Percentiles rank a stretch among this genome's conserved stretches.
Conservation (phyloP, 2,113 vertebrate genomes). For the Engraulis encrasicolus region DNA sequence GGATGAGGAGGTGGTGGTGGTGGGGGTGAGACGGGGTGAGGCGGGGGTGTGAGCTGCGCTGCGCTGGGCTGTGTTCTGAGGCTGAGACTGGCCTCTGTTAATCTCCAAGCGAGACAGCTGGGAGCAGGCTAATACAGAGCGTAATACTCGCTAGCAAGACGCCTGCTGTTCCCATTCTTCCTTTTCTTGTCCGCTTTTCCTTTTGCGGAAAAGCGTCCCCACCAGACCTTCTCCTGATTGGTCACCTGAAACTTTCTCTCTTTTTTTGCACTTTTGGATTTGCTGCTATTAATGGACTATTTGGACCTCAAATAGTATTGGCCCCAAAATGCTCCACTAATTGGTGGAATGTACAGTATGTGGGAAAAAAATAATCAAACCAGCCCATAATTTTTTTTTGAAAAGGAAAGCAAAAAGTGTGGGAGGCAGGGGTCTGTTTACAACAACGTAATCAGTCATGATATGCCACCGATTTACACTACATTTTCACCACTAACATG, state of each 20-base stretch:
- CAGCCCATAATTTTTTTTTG: not conserved
- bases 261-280: not conserved
- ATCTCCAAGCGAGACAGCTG: conserved; percentile 34
- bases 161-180: conserved; percentile 36
- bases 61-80: too few species aligned
- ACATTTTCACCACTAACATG: not conserved
- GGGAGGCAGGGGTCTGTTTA: not conserved
- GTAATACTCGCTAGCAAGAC: not conserved
- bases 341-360: not conserved
- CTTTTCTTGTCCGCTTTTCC: conserved; percentile 32
- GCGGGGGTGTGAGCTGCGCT: conserved; percentile 13
- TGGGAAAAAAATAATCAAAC: not conserved
- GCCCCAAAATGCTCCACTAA: not conserved
- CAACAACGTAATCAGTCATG: not conserved
- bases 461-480: not conserved
- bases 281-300: not conserved
- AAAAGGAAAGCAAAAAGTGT: not conserved
- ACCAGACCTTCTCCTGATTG: conserved; percentile 29
- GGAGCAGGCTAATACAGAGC: conserved; percentile 30
- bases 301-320: not conserved
- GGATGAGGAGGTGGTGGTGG: too few species aligned
- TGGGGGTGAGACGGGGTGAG: too few species aligned
- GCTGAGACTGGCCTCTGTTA: conserved; percentile 31
- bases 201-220: too few species aligned
- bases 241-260: not conserved